Evolutionary conservation across 1,140 invertebrate species (phyloP).

Genomic region (Drosophila micromelanica): DNA sequence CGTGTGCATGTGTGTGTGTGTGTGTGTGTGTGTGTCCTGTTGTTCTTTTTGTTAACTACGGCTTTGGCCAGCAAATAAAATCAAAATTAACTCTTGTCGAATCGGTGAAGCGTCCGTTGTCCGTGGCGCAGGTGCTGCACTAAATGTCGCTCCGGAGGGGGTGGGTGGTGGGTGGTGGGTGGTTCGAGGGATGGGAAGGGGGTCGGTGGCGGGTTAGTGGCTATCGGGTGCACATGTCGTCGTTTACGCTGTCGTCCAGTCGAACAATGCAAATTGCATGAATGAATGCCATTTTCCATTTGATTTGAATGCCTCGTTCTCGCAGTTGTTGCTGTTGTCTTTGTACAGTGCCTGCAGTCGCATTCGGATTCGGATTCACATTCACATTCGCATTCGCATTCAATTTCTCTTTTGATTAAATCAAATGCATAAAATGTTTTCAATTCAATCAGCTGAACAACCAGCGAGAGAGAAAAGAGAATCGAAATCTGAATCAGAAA

Average conservation of each 20-base stretch:
- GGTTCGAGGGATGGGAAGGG: too few relatives aligned
- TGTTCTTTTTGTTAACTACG: constrained; percentile 2
- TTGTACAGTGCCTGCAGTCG: constrained; percentile 44
- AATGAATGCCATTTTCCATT: constrained; percentile 81
- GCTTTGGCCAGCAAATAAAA: constrained; percentile 30
- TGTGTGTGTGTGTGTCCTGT: not conserved
- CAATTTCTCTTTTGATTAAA: constrained; percentile 80
- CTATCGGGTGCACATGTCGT: constrained; percentile 40
- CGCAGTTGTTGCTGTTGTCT: constrained; percentile 27
- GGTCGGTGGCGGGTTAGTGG: not conserved
- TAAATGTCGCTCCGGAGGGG: not conserved
- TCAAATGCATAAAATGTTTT: constrained; percentile 83
- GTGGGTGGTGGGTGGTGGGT: too few relatives aligned
- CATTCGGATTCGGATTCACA: constrained; percentile 55
- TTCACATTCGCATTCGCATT: constrained; percentile 67
- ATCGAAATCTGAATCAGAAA: constrained; percentile 45
- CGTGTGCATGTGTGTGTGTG: not conserved
- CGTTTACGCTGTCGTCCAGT: constrained; percentile 28
- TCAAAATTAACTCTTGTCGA: constrained; percentile 45
- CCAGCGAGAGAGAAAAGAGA: constrained; percentile 9
- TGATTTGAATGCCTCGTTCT: constrained; percentile 62
- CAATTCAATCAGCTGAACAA: constrained; percentile 67
- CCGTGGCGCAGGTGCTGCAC: constrained; percentile 14
- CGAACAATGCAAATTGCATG: constrained; percentile 81
- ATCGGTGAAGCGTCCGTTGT: constrained; percentile 18